Base-by-base conservation (phyloP, 2,797 vertebrate genomes). In the Anisognathus igniventris region DNA sequence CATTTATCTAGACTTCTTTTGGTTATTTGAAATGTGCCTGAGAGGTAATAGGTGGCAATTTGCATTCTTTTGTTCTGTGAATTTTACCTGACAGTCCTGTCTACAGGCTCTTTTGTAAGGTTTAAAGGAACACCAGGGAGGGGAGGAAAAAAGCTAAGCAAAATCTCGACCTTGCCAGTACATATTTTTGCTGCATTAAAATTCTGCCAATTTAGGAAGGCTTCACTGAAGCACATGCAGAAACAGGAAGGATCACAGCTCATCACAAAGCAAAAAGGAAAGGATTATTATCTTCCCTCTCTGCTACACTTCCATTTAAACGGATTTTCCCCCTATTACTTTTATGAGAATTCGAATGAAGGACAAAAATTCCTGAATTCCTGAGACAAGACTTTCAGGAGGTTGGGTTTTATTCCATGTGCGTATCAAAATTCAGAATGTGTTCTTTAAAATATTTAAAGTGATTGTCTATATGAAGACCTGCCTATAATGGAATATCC, bases 11-110 rank as follows among this genome's bases (percentile, higher is more conserved):
- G 90, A 90, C 90, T 94, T 92, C 89, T 91, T 97, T 83, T 96
- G 97, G 97, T 97, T 97, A 97, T 98, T 98, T 96, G 97, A 98
- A 97, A 96, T 97, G 95, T 93, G 96, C 95, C 96, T 92, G 80
- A 93, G 93, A 97, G 94, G 94, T 95, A 96, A 96, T 96, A 95
- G 95, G 86, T 94, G 96, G 94, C 86, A 95, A 97, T 98, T 97
- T 97, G 92, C 96, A 97, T 97, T 97, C 96, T 97, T 97, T 97
- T 96, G 92, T 97, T 98, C 96, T 94, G 74, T 96, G 96, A 96
- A 94, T 97, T 97, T 95, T 97, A 95, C 94, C 95, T 97, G 92
- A 92, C 94, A 96, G 92, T 72, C 90, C 78, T 95, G 90, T 97
- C 96, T 96, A 57, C 92, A 82, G 91, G 93, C 83, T 94, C 95